These are phyloP conservation scores for Delia radicum DNA, from an alignment of 1,140 invertebrate genomes.

Conservation along the genomic window DNA sequence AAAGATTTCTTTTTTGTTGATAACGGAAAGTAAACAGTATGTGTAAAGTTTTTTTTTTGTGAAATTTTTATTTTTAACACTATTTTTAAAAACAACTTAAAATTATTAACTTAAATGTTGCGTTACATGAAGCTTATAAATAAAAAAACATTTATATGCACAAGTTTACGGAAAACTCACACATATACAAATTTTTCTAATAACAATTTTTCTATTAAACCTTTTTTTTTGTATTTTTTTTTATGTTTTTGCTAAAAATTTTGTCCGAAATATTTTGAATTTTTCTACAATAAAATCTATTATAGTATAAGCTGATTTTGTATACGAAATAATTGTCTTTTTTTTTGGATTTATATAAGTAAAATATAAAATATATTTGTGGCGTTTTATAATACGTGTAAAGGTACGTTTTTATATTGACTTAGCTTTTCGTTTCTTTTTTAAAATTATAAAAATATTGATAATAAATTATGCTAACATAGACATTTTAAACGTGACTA, in stretches of 20 bases:
- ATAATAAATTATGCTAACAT: neutral
- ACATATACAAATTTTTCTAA: too few species aligned
- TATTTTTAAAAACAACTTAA: neutral
- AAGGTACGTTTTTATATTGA: constrained; percentile 1
- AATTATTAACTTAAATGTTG: neutral
- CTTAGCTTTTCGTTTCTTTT: neutral
- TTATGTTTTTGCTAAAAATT: neutral
- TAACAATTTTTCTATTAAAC: too few species aligned
- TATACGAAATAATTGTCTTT: neutral
- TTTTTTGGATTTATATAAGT: neutral
- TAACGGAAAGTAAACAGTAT: neutral
- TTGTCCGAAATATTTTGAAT: neutral
- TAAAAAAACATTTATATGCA: neutral
- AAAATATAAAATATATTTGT: constrained; percentile 25
- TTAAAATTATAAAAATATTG: neutral
- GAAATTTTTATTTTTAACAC: neutral
- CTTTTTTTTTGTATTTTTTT: neutral
- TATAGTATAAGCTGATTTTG: neutral
- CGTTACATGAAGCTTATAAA: neutral
- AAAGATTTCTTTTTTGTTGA: neutral
- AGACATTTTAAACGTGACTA: neutral
- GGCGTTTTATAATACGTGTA: constrained; percentile 5
- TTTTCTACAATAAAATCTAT: neutral
- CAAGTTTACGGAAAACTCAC: too few species aligned
- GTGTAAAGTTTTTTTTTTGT: neutral